Conservation (phyloP, 2,888 invertebrate genomes). For the Plebejus anna region DNA sequence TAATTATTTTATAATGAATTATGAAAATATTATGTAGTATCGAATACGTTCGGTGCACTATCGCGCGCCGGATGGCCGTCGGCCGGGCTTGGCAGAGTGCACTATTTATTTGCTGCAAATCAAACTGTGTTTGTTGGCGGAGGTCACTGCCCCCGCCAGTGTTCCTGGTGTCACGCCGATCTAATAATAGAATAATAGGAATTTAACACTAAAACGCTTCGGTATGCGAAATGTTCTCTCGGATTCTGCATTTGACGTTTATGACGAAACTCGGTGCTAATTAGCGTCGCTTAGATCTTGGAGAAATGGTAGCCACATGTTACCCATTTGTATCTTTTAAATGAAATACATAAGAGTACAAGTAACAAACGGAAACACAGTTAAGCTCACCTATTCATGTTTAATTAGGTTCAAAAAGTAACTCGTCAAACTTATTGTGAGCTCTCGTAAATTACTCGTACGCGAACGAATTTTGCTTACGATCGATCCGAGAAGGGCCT, state of each 20-base stretch:
- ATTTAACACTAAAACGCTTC: constrained; percentile 65
- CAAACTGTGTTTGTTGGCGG: constrained; percentile 73
- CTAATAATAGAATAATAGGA: constrained; percentile 76
- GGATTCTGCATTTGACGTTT: constrained; percentile 51
- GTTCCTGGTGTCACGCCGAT: constrained; percentile 76
- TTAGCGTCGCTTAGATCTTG: constrained; percentile 47
- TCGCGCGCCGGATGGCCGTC: constrained; percentile 59
- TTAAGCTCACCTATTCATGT: constrained; percentile 44
- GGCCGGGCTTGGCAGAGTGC: constrained; percentile 74
- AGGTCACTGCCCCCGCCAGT: constrained; percentile 74
- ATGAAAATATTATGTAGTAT: neutral
- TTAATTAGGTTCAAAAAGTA: constrained; percentile 67
- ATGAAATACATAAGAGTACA: no score
- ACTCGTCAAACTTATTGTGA: constrained; percentile 76
- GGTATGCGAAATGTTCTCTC: constrained; percentile 60
- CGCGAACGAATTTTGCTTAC: constrained; percentile 74
- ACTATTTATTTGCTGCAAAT: constrained; percentile 72
- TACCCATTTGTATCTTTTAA: neutral
- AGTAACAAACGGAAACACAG: neutral
- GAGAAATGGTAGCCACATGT: neutral
- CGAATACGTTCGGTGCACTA: neutral
- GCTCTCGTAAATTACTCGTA: constrained; percentile 73
- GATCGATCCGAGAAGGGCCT: constrained; percentile 73
- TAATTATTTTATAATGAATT: neutral
- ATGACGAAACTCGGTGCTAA: constrained; percentile 31